phyloP scores from a whole-genome alignment of 1,140 invertebrate genomes.

The Dendroctonus ponderosae region DNA sequence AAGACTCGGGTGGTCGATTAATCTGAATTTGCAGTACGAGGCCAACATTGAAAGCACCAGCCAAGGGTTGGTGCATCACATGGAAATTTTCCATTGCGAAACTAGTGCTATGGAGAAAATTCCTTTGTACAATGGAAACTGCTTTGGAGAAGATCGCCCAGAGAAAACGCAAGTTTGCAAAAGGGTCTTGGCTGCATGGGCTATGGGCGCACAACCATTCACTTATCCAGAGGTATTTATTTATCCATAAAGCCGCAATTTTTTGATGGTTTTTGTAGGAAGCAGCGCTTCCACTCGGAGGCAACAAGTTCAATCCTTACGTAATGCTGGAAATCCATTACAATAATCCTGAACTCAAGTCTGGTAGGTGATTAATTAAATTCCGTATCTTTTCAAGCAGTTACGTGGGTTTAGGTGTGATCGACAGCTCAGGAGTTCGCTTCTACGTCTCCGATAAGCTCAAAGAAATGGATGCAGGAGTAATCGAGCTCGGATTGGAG shows the following conservation, averaged over 20 bases:
- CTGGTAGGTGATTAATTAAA: constrained; percentile 33
- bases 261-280: constrained; percentile 55
- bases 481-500: constrained; percentile 94
- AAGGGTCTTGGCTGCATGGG: constrained; percentile 92
- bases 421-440: constrained; percentile 88
- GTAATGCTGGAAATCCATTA: constrained; percentile 97
- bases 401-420: constrained; percentile 57
- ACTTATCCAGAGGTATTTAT: constrained; percentile 67
- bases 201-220: constrained; percentile 91
- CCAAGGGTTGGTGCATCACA: constrained; percentile 93
- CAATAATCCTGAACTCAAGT: constrained; percentile 80
- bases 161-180: constrained; percentile 69
- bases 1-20: background rate
- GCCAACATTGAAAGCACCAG: constrained; percentile 75
- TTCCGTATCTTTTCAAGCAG: constrained; percentile 1
- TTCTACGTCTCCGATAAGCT: constrained; percentile 72
- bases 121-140: constrained; percentile 82
- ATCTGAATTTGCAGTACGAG: constrained; percentile 66
- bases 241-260: background rate
- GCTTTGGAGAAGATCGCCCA: constrained; percentile 69
- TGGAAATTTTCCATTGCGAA: constrained; percentile 97
- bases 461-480: constrained; percentile 85
- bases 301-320: constrained; percentile 76
- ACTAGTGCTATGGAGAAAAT: constrained; percentile 62
- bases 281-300: constrained; percentile 91